Conservation (phyloP, 2,888 invertebrate genomes). For the Gari tellinella region DNA sequence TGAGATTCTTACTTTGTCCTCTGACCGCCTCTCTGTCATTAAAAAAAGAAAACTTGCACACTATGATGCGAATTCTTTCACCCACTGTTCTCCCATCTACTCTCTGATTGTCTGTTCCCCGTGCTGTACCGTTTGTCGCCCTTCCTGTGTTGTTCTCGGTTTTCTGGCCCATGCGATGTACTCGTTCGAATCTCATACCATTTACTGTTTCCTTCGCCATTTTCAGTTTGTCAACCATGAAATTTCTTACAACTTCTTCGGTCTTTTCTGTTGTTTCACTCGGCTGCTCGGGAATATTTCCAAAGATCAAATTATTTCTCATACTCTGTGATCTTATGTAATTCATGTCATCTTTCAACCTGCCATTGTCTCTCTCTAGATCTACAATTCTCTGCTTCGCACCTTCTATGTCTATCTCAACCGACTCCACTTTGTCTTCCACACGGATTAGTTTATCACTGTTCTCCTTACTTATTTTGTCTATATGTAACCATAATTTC, state of each 20-base stretch:
- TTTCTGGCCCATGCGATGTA: conserved; percentile 19
- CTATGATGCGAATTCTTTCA: conserved; percentile 24
- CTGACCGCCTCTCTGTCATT: conserved; percentile 34
- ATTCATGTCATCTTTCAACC: conserved; percentile 6
- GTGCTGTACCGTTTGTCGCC: too few species aligned
- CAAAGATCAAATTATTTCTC: conserved; percentile 28
- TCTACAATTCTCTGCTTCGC: too few species aligned
- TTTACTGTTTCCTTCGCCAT: conserved; percentile 3
- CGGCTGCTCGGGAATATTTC: conserved; percentile 12
- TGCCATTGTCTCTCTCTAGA: too few species aligned
- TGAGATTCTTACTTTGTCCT: conserved; percentile 12
- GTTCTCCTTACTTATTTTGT: too few species aligned
- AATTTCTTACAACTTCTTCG: conserved; percentile 4
- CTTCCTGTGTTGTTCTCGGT: too few species aligned
- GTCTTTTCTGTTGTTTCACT: conserved; percentile 13
- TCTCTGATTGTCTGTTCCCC: too few species aligned
- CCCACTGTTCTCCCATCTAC: too few species aligned
- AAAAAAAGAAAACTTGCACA: conserved; percentile 33
- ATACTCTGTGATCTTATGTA: conserved; percentile 28
- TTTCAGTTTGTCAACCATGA: conserved; percentile 10
- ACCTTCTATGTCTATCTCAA: too few species aligned
- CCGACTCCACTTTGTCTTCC: too few species aligned
- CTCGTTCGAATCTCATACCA: conserved; percentile 18
- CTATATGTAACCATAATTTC: too few species aligned
- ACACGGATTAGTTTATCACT: too few species aligned